These are phyloP conservation scores for Chymomyza costata DNA, from an alignment of 1,140 invertebrate species.

Conservation along the genomic window DNA sequence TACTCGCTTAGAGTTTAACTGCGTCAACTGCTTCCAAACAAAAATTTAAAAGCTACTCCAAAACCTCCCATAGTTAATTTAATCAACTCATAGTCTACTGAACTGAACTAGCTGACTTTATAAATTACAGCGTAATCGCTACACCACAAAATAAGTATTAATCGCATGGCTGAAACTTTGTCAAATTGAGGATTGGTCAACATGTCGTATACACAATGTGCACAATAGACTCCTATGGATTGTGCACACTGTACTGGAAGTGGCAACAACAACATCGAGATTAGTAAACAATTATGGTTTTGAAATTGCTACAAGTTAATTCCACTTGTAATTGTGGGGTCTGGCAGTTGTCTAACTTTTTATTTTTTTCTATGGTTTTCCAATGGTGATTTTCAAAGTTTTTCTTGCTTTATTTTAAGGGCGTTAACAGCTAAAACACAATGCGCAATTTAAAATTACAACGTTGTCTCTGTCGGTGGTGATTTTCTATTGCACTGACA, in stretches of 20 bases:
- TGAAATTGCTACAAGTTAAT: slow-evolving; percentile 69
- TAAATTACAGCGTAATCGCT: too few species aligned
- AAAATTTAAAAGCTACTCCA: too few species aligned
- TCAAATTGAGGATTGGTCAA: slow-evolving; percentile 66
- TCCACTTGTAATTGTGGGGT: slow-evolving; percentile 50
- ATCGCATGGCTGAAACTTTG: too few species aligned
- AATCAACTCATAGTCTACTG: too few species aligned
- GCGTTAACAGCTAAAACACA: slow-evolving; percentile 32
- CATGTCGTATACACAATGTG: slow-evolving; percentile 65
- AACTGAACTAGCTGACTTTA: too few species aligned
- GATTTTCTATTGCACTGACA: slow-evolving; percentile 30
- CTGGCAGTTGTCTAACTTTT: slow-evolving; percentile 37
- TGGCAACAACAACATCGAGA: slow-evolving; percentile 33
- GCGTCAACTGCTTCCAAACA: too few species aligned
- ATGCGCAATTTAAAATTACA: slow-evolving; percentile 38
- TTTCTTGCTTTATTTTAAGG: slow-evolving; percentile 38
- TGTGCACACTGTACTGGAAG: slow-evolving; percentile 19
- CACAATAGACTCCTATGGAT: slow-evolving; percentile 53
- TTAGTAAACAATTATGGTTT: slow-evolving; percentile 72
- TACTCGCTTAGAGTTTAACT: too few species aligned
- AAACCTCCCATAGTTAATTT: too few species aligned
- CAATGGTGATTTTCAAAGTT: too few species aligned
- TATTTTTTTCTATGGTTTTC: slow-evolving; percentile 25
- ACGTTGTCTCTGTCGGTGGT: slow-evolving; percentile 16
- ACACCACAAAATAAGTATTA: too few species aligned